A percentile compares a stretch with the other conserved stretches of the same genome.
phyloP scores from a whole-genome alignment of 2,888 invertebrate species.

The Dioctria rufipes region DNA sequence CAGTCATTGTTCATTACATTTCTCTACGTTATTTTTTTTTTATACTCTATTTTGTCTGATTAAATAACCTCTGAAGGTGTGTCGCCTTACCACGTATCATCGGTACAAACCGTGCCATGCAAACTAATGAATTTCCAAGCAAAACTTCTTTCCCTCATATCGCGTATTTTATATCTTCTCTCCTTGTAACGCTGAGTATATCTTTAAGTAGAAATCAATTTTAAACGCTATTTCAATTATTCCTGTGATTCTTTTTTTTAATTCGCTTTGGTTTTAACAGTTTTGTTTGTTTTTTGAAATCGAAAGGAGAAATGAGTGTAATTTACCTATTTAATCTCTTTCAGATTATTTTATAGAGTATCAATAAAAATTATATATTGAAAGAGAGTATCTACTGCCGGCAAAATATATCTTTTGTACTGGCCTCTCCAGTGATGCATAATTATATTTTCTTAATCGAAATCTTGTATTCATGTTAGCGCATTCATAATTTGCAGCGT shows the following conservation, averaged over 20 bases:
- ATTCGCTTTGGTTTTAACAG: background rate
- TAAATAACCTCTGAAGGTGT: conserved; percentile 64
- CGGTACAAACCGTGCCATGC: conserved; percentile 60
- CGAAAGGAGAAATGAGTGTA: conserved; percentile 22
- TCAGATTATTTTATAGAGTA: too few species aligned
- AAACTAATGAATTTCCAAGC: conserved; percentile 59
- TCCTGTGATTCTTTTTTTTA: background rate
- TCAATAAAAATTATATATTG: too few species aligned
- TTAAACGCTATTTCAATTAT: background rate
- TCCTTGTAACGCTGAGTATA: conserved; percentile 13
- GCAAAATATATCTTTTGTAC: background rate
- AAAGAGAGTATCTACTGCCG: too few species aligned
- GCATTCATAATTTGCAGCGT: background rate
- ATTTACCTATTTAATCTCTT: background rate
- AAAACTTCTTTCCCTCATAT: conserved; percentile 25
- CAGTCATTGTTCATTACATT: conserved; percentile 55
- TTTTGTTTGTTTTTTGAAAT: background rate
- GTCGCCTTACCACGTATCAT: conserved; percentile 58
- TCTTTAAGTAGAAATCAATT: conserved; percentile 48
- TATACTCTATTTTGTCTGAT: conserved; percentile 61
- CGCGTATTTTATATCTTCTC: conserved; percentile 19
- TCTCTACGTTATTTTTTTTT: conserved; percentile 52
- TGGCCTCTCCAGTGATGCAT: background rate
- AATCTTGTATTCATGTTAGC: background rate
- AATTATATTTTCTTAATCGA: background rate